phyloP scores from a whole-genome alignment of 2,113 vertebrate genomes.

The Chloebia gouldiae region DNA sequence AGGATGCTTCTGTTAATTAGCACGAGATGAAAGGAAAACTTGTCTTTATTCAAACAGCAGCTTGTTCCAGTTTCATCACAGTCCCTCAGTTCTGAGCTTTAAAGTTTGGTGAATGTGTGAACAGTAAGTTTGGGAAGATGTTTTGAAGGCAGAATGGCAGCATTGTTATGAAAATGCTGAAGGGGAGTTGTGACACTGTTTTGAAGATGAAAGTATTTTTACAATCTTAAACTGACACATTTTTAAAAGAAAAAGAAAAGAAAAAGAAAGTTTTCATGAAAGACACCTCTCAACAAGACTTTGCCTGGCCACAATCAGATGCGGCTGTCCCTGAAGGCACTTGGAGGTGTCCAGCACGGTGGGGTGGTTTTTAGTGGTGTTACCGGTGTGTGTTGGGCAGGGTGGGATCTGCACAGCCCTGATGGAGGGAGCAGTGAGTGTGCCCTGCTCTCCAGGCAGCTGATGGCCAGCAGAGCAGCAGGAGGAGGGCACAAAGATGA shows the following conservation, averaged over 20 bases:
- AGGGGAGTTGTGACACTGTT: slow-evolving; percentile 54
- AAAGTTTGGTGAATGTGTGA: slow-evolving; percentile 4
- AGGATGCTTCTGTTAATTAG: slow-evolving; percentile 54
- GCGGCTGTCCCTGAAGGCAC: not conserved
- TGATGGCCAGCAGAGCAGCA: not conserved
- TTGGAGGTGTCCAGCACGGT: rapidly evolving
- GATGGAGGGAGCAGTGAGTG: not conserved
- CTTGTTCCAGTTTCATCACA: slow-evolving; percentile 46
- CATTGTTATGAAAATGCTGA: slow-evolving; percentile 64
- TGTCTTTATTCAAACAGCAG: slow-evolving; percentile 32
- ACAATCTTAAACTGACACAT: slow-evolving; percentile 45
- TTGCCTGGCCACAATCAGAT: not conserved
- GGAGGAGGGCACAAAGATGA: not conserved
- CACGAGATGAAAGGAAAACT: slow-evolving; percentile 44
- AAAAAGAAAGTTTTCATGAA: not conserved
- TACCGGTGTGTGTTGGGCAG: not conserved
- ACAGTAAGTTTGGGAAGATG: slow-evolving; percentile 43
- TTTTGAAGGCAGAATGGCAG: slow-evolving; percentile 34
- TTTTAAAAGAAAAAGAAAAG: not conserved
- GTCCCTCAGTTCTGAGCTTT: slow-evolving; percentile 35
- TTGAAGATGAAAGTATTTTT: slow-evolving; percentile 56
- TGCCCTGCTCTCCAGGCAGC: not conserved
- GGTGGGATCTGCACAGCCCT: rapidly evolving
- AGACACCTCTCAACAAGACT: not conserved
- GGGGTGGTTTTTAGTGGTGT: not conserved